These are phyloP conservation scores for Cyanoramphus novaezelandiae DNA, from an alignment of 2,113 vertebrate species.

Conservation along the genomic window DNA sequence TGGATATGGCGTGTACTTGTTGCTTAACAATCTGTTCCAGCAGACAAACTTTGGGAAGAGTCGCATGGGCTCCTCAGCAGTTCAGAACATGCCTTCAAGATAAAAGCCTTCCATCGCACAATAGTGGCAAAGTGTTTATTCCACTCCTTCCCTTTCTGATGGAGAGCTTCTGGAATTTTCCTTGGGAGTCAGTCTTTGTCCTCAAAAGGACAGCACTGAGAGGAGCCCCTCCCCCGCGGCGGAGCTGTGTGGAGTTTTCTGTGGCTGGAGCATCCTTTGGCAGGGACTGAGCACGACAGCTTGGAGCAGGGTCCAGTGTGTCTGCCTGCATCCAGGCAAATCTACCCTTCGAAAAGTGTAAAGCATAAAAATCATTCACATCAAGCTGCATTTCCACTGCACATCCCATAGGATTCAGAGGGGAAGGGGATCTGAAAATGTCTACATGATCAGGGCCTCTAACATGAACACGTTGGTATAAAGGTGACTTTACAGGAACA, in stretches of 20 bases:
- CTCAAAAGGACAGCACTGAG: not conserved
- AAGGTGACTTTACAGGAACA: not conserved
- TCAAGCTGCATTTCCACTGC: not conserved
- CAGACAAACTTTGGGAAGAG: not conserved
- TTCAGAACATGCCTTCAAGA: not conserved
- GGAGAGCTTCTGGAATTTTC: constrained; percentile 2
- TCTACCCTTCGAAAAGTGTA: accelerated
- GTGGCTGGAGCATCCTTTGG: accelerated
- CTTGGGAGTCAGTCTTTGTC: not conserved
- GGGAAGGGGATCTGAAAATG: not conserved
- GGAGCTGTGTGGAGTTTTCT: not conserved
- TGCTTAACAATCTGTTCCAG: constrained; percentile 15
- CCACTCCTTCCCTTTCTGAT: accelerated
- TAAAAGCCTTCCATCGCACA: constrained; percentile 4
- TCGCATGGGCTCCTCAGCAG: not conserved
- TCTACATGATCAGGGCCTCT: accelerated
- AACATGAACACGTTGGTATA: accelerated
- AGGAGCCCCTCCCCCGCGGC: not conserved
- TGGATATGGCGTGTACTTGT: not conserved
- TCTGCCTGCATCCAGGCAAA: not conserved
- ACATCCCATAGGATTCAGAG: not conserved
- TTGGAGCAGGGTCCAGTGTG: accelerated
- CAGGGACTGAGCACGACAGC: accelerated
- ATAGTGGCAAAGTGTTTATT: not conserved
- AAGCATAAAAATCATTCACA: not conserved